A percentile compares a stretch with the other conserved stretches of the same genome.
Evolutionary conservation across 1,140 invertebrate species (phyloP).

Genomic region (Drosophila burlai): DNA sequence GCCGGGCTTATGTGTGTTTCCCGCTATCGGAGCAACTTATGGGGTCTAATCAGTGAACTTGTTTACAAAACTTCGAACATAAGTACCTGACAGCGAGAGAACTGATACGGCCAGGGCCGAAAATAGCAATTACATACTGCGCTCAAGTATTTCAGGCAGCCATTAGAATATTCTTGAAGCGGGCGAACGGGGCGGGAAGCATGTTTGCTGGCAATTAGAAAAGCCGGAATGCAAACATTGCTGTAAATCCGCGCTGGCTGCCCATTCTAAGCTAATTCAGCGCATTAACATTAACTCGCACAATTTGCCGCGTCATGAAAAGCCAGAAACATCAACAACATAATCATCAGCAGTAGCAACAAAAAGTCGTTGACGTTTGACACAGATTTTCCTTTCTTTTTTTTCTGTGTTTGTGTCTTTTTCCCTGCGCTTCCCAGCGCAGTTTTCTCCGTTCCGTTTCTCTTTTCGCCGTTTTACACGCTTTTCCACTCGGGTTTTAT

Average conservation of each 20-base stretch:
- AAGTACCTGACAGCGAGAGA: constrained; percentile 53
- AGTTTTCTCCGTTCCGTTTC: constrained; percentile 62
- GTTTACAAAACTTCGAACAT: constrained; percentile 66
- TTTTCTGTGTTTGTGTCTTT: constrained; percentile 41
- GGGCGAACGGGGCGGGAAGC: constrained; percentile 8
- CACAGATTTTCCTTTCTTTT: constrained; percentile 54
- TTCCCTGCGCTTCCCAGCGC: constrained; percentile 60
- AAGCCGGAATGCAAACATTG: constrained; percentile 38
- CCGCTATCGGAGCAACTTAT: constrained; percentile 14
- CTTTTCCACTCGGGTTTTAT: constrained; percentile 71
- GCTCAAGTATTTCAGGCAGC: constrained; percentile 14
- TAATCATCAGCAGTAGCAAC: constrained; percentile 26
- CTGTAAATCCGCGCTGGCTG: constrained; percentile 28
- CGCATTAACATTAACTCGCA: constrained; percentile 77
- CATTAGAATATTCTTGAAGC: neutral
- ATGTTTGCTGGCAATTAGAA: constrained; percentile 60
- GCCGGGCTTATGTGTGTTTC: constrained; percentile 26
- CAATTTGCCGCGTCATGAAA: constrained; percentile 68
- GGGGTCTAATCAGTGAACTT: constrained; percentile 55
- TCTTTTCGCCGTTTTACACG: constrained; percentile 55
- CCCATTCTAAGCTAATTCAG: constrained; percentile 79
- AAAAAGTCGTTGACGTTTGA: constrained; percentile 77
- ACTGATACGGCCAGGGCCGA: constrained; percentile 39
- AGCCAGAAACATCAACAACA: constrained; percentile 41
- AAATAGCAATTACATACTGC: constrained; percentile 73